Percentiles rank a stretch among this genome's conserved stretches.
phyloP scores from a whole-genome alignment of 2,797 vertebrate species.

The Tragelaphus eurycerus region DNA sequence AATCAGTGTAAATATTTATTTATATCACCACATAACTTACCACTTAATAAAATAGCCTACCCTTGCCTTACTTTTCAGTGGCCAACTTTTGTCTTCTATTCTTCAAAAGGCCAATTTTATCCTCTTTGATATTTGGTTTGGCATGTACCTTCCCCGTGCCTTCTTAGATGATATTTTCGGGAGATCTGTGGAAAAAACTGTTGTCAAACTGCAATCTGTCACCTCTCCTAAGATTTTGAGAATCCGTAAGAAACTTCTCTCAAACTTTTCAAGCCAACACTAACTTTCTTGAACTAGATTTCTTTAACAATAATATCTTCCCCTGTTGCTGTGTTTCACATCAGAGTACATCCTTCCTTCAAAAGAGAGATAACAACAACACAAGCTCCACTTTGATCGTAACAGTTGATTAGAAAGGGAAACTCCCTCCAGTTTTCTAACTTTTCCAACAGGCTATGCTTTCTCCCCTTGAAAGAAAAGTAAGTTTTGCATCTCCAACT shows the following conservation, averaged over 20 bases:
- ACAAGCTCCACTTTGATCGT: conserved; percentile 40
- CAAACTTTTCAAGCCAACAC: neutral
- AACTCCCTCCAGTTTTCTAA: neutral
- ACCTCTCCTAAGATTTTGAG: neutral
- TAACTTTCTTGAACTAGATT: conserved; percentile 18
- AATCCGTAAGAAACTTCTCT: neutral
- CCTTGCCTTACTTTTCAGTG: neutral
- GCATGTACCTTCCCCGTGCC: neutral
- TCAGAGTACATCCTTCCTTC: conserved; percentile 38
- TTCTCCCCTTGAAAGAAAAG: neutral
- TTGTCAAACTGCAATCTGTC: neutral
- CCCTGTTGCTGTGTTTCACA: neutral
- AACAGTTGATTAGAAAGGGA: neutral
- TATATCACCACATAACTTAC: neutral
- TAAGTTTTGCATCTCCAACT: neutral
- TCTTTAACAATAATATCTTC: conserved; percentile 42
- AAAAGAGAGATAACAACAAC: conserved; percentile 30
- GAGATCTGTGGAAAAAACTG: neutral
- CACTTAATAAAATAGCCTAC: neutral
- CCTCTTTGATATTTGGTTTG: neutral
- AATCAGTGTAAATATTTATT: neutral
- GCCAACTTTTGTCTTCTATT: neutral
- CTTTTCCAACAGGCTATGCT: conserved; percentile 36
- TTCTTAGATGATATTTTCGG: neutral
- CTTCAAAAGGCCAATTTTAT: conserved; percentile 24